Base-by-base conservation (phyloP, 2,113 vertebrate genomes). In the Dermatemys mawii region DNA sequence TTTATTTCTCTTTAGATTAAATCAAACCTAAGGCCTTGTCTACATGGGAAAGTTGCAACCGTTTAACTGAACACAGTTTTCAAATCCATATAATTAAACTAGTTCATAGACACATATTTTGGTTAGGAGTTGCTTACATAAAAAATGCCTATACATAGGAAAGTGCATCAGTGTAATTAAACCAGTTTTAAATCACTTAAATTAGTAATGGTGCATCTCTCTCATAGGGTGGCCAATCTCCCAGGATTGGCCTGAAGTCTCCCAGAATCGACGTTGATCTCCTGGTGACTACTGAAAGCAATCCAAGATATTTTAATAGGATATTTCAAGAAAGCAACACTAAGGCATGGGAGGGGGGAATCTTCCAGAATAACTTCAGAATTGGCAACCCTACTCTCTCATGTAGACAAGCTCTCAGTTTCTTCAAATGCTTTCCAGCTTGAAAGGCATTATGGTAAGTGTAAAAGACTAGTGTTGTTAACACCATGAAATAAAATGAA, bases 1-100 rank as follows among this genome's bases (percentile, higher is more conserved):
- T 84, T 92, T 81, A 84, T 85, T 89, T 86, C 41, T 41, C 50
- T n/a, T 60, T 78, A 86, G 10, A 53, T 46, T 80, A 95, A 95
- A 35, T 85, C 41, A 32, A 3, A 86, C 82, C 85, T 84, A 78
- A 93, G 94, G 55, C 83, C 90, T 38, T 86, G 84, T 81, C 91
- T 83, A 94, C 78, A 73, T 1, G 6, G 78, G 90, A 49, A 67
- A 94, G 41, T 1, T 13, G 78, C 75, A 91, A 75, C 94, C 57
- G 89, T 88, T 4, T 88, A 93, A 96, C 94, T 83, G 83, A 6
- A 63, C 89, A 26, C 89, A 26, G 38, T 44, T 75, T 44, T 26
- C 41, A 44, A 75, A 44, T 11, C 38, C 12, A 2, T 41, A 26
- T 32, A 35, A 82, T 49, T 83, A 29, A 8, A 3, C 63, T 53